Evolutionary conservation across 2,888 invertebrate species (phyloP), one percentile per base, ranked within the genome.

Genomic region (Coenonympha glycerion): DNA sequence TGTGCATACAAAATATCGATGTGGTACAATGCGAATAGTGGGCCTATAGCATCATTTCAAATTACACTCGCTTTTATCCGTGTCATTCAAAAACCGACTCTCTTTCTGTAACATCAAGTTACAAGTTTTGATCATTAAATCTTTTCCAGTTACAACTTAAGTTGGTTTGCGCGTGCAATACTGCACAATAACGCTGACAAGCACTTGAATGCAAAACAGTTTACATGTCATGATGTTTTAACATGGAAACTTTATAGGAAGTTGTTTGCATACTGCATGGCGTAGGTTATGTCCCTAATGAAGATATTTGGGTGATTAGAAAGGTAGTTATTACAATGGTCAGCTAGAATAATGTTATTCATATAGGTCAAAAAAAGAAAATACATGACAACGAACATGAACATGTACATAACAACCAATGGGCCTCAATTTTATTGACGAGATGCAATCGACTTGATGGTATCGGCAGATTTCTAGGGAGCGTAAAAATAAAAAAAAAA

Each of bases 1-100:
- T 83, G 82, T 82, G 80, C 84, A 82, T 82, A 79, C 77, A 78
- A 80, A 83, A 83, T 79, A 84, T 83, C 80, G 75, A 80, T 76
- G 75, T 75, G 60, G 64, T 69, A 80, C 78, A 82, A 82, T 76
- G 72, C 73, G 73, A 78, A 79, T 75, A 72, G 73, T 69, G 60
- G 60, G 73, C 73, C 71, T 76, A 73, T 67, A 61, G 60, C 52
- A 47, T 52, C 52, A 47, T 21, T 22, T 28, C 18, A 31, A 37
- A 53, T 31, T 36, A 16, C 51, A n/a, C 21, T 31, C 52, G 65
- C 71, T 61, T 73, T 65, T 37, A 55, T 63, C 53, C 61, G 2
- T 0, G 26, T 1, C 59, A 61, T 50, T 40, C 55, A 18, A 72
- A 68, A 65, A 18, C 56, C 18, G 37, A 56, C 68, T 58, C 55